A percentile compares a stretch with the other conserved stretches of the same genome.
Conservation (phyloP, 1,140 invertebrate species). For the Anastrepha ludens region DNA sequence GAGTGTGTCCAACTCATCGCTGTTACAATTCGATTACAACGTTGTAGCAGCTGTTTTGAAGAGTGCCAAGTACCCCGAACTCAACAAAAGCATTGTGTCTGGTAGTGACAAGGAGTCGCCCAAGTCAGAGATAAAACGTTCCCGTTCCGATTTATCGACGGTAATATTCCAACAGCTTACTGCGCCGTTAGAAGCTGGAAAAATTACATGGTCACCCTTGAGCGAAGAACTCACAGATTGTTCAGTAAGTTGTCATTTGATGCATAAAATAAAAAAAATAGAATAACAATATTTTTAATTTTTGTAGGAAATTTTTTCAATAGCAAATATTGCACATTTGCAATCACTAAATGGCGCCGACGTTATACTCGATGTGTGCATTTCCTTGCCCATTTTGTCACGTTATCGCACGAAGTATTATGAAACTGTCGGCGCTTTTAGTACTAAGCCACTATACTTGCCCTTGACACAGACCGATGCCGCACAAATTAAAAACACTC, state of each 20-base stretch:
- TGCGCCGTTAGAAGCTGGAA: slow-evolving; percentile 76
- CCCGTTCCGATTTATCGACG: slow-evolving; percentile 79
- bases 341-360: slow-evolving; percentile 73
- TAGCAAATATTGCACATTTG: slow-evolving; percentile 77
- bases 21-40: slow-evolving; percentile 67
- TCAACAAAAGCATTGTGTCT: slow-evolving; percentile 63
- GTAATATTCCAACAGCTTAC: slow-evolving; percentile 81
- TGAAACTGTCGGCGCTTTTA: slow-evolving; percentile 63
- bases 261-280: background rate
- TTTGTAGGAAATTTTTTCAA: slow-evolving; percentile 77
- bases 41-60: slow-evolving; percentile 66
- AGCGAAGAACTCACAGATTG: slow-evolving; percentile 70
- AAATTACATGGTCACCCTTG: slow-evolving; percentile 70
- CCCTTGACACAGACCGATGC: slow-evolving; percentile 69
- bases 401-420: slow-evolving; percentile 69
- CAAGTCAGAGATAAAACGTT: slow-evolving; percentile 77
- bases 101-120: slow-evolving; percentile 77
- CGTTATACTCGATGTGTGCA: slow-evolving; percentile 68
- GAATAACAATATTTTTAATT: background rate
- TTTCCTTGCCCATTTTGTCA: slow-evolving; percentile 66
- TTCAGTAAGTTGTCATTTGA: slow-evolving; percentile 62
- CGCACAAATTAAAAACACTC: slow-evolving; percentile 66
- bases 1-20: background rate
- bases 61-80: slow-evolving; percentile 68
- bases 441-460: slow-evolving; percentile 68